Conservation (phyloP, 2,888 invertebrate species). For the Yponomeuta plumbellus region DNA sequence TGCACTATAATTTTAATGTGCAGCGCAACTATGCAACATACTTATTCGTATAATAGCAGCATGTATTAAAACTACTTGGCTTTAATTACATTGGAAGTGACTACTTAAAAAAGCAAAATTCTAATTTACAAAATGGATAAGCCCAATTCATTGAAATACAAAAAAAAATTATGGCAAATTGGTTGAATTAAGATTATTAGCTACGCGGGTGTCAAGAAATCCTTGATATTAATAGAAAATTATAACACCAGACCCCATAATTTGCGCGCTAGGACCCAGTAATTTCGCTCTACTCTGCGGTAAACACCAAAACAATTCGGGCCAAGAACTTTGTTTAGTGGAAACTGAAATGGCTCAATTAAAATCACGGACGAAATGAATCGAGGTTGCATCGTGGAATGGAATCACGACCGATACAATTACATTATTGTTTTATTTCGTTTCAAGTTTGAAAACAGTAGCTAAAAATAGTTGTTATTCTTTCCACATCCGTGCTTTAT, state of each 20-base stretch:
- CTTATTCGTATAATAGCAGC: no score
- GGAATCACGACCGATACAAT: neutral
- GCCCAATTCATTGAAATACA: no score
- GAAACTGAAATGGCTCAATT: neutral
- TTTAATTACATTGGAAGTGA: no score
- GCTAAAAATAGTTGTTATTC: neutral
- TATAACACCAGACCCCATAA: neutral
- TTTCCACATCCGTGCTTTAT: neutral
- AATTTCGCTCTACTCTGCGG: neutral
- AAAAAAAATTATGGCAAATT: neutral
- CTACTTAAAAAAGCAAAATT: no score
- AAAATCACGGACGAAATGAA: neutral
- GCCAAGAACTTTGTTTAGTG: slow-evolving; percentile 1
- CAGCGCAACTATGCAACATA: no score
- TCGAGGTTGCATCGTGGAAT: neutral
- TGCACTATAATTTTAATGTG: no score
- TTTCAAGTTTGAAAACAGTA: neutral
- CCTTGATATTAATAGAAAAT: neutral
- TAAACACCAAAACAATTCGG: neutral
- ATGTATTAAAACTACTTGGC: no score
- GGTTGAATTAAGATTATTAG: neutral
- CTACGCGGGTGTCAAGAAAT: neutral
- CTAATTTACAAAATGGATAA: no score
- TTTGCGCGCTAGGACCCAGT: neutral
- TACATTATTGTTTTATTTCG: neutral